A percentile compares a stretch with the other conserved stretches of the same genome.
These are phyloP conservation scores for Anas platyrhynchos DNA, from an alignment of 2,113 vertebrate genomes.

Conservation along the genomic window DNA sequence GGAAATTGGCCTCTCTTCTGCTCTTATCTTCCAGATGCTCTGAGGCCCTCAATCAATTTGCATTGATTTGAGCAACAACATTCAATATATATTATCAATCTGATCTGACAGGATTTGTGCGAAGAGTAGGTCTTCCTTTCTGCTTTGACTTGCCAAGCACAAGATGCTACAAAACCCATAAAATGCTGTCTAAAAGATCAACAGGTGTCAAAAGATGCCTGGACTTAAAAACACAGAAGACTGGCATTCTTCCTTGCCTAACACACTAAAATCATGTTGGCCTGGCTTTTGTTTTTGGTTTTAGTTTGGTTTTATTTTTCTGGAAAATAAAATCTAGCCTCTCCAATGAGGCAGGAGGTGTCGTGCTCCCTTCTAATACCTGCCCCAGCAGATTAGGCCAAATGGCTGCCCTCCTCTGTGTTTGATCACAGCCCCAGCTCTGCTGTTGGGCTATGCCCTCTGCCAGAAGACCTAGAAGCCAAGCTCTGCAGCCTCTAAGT, in stretches of 20 bases:
- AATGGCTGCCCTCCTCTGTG: neutral
- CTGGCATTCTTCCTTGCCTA: neutral
- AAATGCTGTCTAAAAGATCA: neutral
- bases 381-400: neutral
- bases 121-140: slow-evolving; percentile 10
- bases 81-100: slow-evolving; percentile 60
- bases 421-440: neutral
- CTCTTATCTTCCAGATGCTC: slow-evolving; percentile 56
- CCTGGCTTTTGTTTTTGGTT: neutral
- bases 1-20: slow-evolving; percentile 35
- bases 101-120: slow-evolving; percentile 43
- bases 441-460: neutral
- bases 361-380: neutral
- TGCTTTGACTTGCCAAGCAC: neutral
- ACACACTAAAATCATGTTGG: neutral
- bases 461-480: neutral
- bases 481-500: neutral
- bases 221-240: neutral
- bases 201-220: neutral
- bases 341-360: neutral
- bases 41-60: slow-evolving; percentile 56
- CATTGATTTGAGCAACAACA: slow-evolving; percentile 50
- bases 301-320: neutral
- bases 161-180: neutral
- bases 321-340: neutral